Percentiles rank a stretch among this genome's conserved stretches.
Conservation (phyloP, 2,797 vertebrate genomes). For the Vespertilio murinus region DNA sequence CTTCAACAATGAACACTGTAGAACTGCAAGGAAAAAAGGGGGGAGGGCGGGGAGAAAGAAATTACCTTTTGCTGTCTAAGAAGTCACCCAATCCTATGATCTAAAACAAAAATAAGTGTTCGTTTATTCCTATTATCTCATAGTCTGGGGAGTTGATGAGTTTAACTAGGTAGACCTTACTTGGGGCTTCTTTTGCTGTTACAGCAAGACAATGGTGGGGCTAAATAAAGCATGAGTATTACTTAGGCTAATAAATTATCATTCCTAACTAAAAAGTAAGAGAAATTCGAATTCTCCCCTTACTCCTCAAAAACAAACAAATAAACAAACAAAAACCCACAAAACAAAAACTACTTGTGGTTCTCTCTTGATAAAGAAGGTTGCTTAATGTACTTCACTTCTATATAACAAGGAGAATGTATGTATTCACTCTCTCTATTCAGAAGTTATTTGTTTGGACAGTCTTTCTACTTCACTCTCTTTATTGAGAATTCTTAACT, state of each 20-base stretch:
- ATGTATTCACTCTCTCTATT: background rate
- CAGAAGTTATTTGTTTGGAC: background rate
- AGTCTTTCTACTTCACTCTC: background rate
- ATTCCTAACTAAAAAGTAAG: background rate
- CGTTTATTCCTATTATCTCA: background rate
- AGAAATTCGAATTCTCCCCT: background rate
- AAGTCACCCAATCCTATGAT: background rate
- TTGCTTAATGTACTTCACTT: background rate
- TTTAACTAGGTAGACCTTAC: background rate
- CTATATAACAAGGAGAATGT: background rate
- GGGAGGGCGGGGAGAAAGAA: background rate
- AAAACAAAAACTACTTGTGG: background rate
- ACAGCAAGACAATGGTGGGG: rapidly evolving
- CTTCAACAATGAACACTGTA: background rate
- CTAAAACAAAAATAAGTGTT: background rate
- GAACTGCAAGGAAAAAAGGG: background rate
- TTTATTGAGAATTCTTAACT: background rate
- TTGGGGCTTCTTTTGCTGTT: background rate
- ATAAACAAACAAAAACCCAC: background rate
- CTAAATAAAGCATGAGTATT: background rate
- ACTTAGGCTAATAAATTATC: background rate
- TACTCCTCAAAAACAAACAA: background rate
- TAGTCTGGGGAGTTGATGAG: background rate
- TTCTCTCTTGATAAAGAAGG: background rate
- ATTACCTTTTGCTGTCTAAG: background rate